Evolutionary conservation across 1,140 invertebrate genomes (phyloP).

Genomic region (Magallana ariakensis): DNA sequence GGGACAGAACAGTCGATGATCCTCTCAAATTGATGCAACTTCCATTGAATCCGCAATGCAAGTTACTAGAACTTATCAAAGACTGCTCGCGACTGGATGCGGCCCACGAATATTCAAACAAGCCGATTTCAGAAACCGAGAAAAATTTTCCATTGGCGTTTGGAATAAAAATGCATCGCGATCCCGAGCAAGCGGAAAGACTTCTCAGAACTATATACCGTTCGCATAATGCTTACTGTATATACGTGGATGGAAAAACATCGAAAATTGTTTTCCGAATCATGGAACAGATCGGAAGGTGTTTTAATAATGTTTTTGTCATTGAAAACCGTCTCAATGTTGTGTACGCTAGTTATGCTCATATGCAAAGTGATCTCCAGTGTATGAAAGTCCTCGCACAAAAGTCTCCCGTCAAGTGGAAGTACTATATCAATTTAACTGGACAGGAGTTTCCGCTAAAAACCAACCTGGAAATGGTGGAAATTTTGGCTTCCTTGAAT

Average conservation of each 20-base stretch:
- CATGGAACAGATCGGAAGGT: slow-evolving; percentile 63
- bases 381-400: slow-evolving; percentile 59
- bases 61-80: slow-evolving; percentile 50
- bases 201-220: slow-evolving; percentile 74
- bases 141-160: slow-evolving; percentile 70
- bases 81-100: slow-evolving; percentile 57
- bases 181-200: slow-evolving; percentile 70
- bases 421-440: slow-evolving; percentile 73
- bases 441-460: slow-evolving; percentile 72
- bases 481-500: slow-evolving; percentile 64
- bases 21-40: slow-evolving; percentile 28
- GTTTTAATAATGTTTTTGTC: slow-evolving; percentile 68
- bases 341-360: slow-evolving; percentile 58
- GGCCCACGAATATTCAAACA: slow-evolving; percentile 57
- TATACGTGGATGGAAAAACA: slow-evolving; percentile 74
- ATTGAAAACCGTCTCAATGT: slow-evolving; percentile 57
- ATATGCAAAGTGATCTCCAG: slow-evolving; percentile 62
- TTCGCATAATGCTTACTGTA: slow-evolving; percentile 77
- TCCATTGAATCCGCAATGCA: slow-evolving; percentile 42
- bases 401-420: slow-evolving; percentile 64
- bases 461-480: slow-evolving; percentile 72
- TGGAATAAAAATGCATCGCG: slow-evolving; percentile 67
- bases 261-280: slow-evolving; percentile 58
- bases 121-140: slow-evolving; percentile 58
- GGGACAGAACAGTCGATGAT: slow-evolving; percentile 45